phyloP scores from a whole-genome alignment of 1,140 invertebrate genomes.

The Thaumetopoea pityocampa region DNA sequence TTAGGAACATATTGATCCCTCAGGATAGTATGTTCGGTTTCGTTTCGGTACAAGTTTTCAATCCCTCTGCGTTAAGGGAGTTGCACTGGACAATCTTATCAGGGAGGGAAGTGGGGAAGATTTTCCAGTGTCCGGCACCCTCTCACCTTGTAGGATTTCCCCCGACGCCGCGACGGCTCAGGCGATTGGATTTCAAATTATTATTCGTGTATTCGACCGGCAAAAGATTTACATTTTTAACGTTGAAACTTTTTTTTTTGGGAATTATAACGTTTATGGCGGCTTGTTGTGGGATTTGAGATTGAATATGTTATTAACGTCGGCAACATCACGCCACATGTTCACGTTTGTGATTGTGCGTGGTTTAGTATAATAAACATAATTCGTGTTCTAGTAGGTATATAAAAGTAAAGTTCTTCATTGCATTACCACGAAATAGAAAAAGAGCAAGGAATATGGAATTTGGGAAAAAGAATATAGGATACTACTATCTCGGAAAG shows the following conservation, averaged over 20 bases:
- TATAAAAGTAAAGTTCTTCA: no score
- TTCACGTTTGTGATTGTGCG: constrained; percentile 12
- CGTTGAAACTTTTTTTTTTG: constrained; percentile 10
- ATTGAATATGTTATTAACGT: constrained; percentile 17
- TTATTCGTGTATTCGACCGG: constrained; percentile 47
- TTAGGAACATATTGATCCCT: constrained; percentile 68
- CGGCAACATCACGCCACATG: constrained; percentile 6
- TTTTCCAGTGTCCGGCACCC: constrained; percentile 65
- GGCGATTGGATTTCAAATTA: constrained; percentile 65
- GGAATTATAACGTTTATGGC: constrained; percentile 16
- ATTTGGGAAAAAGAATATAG: no score
- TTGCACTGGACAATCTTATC: constrained; percentile 74
- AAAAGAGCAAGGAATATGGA: no score
- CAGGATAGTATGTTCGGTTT: constrained; percentile 63
- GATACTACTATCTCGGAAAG: no score
- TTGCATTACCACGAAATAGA: no score
- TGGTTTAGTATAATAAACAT: constrained; percentile 13
- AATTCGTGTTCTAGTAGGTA: no score
- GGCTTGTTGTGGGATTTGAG: constrained; percentile 13
- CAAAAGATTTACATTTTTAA: constrained; percentile 34
- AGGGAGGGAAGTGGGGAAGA: constrained; percentile 50
- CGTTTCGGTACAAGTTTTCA: constrained; percentile 67
- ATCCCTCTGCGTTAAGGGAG: constrained; percentile 70
- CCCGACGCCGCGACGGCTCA: constrained; percentile 35
- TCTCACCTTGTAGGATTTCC: constrained; percentile 69